A percentile compares a stretch with the other conserved stretches of the same genome.
Evolutionary conservation across 2,113 vertebrate species (phyloP).

Genomic region (Grantiella picta): DNA sequence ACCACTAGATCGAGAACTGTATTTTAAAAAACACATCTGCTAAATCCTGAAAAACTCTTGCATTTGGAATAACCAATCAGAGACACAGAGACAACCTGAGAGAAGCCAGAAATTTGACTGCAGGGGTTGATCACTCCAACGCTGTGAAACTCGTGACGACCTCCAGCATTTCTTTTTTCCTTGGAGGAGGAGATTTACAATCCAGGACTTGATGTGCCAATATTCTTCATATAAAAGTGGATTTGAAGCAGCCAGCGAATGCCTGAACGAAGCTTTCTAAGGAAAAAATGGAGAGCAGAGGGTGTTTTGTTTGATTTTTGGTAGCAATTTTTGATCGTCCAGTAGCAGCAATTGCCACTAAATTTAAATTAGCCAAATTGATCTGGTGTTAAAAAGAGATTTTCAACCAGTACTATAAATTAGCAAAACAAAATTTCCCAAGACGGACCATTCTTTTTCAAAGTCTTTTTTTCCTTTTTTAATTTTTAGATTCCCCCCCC

Average conservation of each 20-base stretch:
- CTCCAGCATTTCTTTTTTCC: not conserved
- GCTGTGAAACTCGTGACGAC: not conserved
- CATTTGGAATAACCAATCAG: not conserved
- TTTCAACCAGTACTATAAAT: not conserved
- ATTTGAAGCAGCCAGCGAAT: not conserved
- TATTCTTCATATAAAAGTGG: not conserved
- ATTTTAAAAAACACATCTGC: not conserved
- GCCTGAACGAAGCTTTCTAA: not conserved
- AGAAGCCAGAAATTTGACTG: slow-evolving; percentile 1
- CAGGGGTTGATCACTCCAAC: not conserved
- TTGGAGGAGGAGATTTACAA: not conserved
- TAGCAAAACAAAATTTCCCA: not conserved
- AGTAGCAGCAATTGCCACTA: not conserved
- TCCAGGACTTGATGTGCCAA: not conserved
- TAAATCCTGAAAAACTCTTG: not conserved
- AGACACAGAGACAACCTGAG: not conserved
- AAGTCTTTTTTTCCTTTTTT: not conserved
- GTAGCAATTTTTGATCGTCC: not conserved
- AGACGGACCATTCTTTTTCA: not conserved
- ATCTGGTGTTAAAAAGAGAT: not conserved
- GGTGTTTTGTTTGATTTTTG: not conserved
- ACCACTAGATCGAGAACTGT: slow-evolving; percentile 71
- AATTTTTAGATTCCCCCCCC: accelerated
- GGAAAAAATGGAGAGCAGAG: not conserved
- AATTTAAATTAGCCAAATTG: not conserved